A percentile compares a stretch with the other conserved stretches of the same genome.
These are phyloP conservation scores for Steatocranus sp. DNA, from an alignment of 2,797 vertebrate genomes.

Conservation along the genomic window DNA sequence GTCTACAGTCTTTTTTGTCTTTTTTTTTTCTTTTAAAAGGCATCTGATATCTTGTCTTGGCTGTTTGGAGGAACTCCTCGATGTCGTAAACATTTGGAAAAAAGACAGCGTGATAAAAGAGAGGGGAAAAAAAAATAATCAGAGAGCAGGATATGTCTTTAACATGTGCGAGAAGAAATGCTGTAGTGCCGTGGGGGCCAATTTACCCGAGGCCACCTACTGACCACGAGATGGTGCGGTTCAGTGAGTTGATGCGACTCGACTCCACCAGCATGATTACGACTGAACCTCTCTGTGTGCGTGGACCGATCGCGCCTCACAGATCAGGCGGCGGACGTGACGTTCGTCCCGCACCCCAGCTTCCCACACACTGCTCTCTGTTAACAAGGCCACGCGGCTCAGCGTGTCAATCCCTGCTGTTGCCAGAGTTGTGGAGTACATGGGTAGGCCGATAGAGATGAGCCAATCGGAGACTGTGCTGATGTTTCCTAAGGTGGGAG, in stretches of 20 bases:
- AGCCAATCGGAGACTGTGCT: constrained; percentile 89
- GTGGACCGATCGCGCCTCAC: constrained; percentile 80
- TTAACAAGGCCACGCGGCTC: constrained; percentile 83
- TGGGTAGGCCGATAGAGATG: constrained; percentile 89
- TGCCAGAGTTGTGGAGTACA: constrained; percentile 81
- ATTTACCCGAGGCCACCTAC: not conserved
- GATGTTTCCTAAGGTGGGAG: constrained; percentile 78
- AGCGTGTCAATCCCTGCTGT: constrained; percentile 84
- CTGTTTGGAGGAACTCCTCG: constrained; percentile 42
- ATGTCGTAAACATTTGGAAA: constrained; percentile 62
- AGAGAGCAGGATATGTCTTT: not conserved
- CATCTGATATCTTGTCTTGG: constrained; percentile 60
- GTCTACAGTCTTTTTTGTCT: constrained; percentile 25
- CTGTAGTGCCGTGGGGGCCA: constrained; percentile 1
- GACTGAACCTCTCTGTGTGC: constrained; percentile 39
- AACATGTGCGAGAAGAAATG: constrained; percentile 22
- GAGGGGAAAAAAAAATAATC: not conserved
- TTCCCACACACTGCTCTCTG: constrained; percentile 80
- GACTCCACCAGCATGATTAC: constrained; percentile 17
- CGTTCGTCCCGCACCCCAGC: constrained; percentile 88
- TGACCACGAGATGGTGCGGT: not conserved
- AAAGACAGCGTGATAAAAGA: constrained; percentile 22
- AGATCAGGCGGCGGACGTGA: constrained; percentile 85
- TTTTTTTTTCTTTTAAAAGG: constrained; percentile 43
- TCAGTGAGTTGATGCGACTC: constrained; percentile 9